These are phyloP conservation scores for Odontomachus brunneus DNA, from an alignment of 1,140 invertebrate species.

Conservation along the genomic window DNA sequence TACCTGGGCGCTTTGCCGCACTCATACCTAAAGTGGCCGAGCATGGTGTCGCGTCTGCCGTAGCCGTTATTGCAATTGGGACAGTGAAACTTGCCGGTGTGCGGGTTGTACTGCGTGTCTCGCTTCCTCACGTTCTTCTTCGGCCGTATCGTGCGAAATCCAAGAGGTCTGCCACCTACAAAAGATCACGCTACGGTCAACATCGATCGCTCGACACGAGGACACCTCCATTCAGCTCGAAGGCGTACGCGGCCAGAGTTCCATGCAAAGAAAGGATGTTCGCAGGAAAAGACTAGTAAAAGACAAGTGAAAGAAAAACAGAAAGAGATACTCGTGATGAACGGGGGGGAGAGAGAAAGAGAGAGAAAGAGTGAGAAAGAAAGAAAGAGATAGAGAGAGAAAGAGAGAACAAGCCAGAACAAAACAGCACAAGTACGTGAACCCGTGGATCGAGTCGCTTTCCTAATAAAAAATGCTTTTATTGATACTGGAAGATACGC, in stretches of 20 bases:
- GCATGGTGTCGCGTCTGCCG: conserved; percentile 82
- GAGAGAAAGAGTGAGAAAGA: conserved; percentile 3
- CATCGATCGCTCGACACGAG: background rate
- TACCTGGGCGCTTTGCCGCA: conserved; percentile 87
- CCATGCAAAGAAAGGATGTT: conserved; percentile 61
- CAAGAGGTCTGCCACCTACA: conserved; percentile 76
- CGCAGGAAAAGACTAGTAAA: background rate
- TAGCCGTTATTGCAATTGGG: conserved; percentile 84
- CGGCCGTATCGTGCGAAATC: conserved; percentile 27
- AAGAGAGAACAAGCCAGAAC: background rate
- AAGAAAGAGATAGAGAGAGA: conserved; percentile 12
- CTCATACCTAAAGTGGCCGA: conserved; percentile 85
- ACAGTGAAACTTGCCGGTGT: conserved; percentile 83
- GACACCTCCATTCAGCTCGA: conserved; percentile 12
- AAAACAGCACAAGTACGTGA: conserved; percentile 19
- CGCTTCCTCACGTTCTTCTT: conserved; percentile 70
- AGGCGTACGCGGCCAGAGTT: background rate
- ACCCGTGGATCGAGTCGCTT: conserved; percentile 8
- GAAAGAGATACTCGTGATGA: background rate
- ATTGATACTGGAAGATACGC: conserved; percentile 41
- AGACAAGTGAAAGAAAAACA: background rate
- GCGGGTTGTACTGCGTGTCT: conserved; percentile 77
- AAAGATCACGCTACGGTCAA: conserved; percentile 77
- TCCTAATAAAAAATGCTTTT: conserved; percentile 35
- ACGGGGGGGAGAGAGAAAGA: conserved; percentile 5